A percentile compares a stretch with the other conserved stretches of the same genome.
Evolutionary conservation across 2,888 invertebrate species (phyloP).

Genomic region (Zygogramma bicolorata): DNA sequence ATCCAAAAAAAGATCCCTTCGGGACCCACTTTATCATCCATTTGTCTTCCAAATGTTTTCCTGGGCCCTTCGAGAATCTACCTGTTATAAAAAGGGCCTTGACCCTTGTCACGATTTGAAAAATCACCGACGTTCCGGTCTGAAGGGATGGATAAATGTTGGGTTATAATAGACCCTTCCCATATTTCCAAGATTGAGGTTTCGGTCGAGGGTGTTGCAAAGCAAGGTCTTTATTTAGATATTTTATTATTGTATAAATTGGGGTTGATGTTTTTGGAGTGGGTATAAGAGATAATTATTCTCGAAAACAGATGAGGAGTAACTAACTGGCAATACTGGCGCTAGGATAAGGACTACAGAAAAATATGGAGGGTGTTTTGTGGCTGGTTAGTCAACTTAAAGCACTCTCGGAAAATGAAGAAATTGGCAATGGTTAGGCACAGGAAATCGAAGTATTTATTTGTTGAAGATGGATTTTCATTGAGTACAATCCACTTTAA

Average conservation of each 20-base stretch:
- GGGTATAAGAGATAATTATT: neutral
- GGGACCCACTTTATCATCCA: conserved; percentile 5
- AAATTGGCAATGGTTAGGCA: no score
- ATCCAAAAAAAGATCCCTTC: neutral
- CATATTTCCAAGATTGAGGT: neutral
- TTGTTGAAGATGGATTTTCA: no score
- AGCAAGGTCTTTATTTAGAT: neutral
- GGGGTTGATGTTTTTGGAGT: neutral
- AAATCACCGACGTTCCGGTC: conserved; percentile 30
- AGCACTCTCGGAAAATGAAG: no score
- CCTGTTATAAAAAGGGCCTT: conserved; percentile 39
- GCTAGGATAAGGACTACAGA: no score
- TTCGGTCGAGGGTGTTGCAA: neutral
- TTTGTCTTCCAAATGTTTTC: conserved; percentile 18
- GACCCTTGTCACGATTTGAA: conserved; percentile 43
- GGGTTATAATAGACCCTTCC: neutral
- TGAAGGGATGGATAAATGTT: conserved; percentile 32
- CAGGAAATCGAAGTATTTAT: no score
- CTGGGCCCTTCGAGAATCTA: conserved; percentile 22
- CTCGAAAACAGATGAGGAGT: neutral
- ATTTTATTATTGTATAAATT: neutral
- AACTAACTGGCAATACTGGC: no score
- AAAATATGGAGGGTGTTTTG: no score
- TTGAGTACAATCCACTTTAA: no score
- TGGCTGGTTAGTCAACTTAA: no score